Evolutionary conservation across 1,140 invertebrate species (phyloP).

Genomic region (Lordiphosa mommai): DNA sequence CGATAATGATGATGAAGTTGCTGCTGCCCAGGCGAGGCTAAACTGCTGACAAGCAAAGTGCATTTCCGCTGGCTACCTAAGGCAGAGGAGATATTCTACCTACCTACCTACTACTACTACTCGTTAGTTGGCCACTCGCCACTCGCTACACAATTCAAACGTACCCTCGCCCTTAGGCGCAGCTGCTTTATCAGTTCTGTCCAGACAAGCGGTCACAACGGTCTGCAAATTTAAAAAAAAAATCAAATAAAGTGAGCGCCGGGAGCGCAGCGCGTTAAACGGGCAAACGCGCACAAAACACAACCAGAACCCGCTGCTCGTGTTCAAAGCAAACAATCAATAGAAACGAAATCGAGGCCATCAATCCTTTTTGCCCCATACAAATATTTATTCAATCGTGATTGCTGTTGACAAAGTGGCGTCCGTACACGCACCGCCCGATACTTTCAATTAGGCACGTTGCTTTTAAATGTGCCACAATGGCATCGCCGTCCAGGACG

Average conservation of each 20-base stretch:
- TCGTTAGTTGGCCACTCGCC: conserved; percentile 8
- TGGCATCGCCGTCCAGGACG: conserved; percentile 62
- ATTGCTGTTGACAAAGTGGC: conserved; percentile 76
- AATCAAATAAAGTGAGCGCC: conserved; percentile 20
- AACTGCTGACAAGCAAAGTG: conserved; percentile 67
- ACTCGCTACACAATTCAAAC: neutral
- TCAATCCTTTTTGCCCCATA: conserved; percentile 54
- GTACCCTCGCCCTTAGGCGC: neutral
- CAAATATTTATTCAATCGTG: conserved; percentile 66
- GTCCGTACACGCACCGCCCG: conserved; percentile 54
- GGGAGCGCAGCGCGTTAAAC: conserved; percentile 12
- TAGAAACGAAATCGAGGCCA: conserved; percentile 3
- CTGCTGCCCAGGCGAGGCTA: conserved; percentile 37
- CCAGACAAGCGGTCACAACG: conserved; percentile 36
- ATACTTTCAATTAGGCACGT: conserved; percentile 76
- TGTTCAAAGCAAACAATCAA: conserved; percentile 7
- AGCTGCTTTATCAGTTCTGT: conserved; percentile 33
- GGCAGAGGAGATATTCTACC: conserved; percentile 19
- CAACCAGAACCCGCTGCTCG: neutral
- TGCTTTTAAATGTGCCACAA: conserved; percentile 75
- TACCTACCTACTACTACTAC: conserved; percentile 15
- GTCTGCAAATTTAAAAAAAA: conserved; percentile 22
- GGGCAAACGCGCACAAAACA: conserved; percentile 13
- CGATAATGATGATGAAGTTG: conserved; percentile 59
- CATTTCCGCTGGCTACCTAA: conserved; percentile 66